Conservation (phyloP, 2,113 vertebrate species). For the Labrus mixtus region DNA sequence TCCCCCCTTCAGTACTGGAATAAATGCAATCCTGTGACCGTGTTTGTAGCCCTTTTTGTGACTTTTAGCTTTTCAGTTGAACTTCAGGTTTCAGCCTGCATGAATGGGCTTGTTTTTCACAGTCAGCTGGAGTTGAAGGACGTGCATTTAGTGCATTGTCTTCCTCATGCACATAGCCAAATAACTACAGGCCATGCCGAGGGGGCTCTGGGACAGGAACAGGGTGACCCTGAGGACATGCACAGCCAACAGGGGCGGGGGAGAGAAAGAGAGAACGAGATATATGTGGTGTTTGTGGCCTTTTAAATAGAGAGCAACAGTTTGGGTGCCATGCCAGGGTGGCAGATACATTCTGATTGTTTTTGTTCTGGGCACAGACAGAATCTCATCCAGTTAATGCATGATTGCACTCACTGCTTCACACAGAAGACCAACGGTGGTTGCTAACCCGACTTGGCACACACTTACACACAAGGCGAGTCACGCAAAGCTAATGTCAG, state of each 20-base stretch:
- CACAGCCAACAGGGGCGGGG: not conserved
- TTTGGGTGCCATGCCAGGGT: constrained; percentile 12
- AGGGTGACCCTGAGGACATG: constrained; percentile 6
- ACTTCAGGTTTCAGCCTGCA: constrained; percentile 7
- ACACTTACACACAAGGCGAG: not conserved
- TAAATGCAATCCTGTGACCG: constrained; percentile 33
- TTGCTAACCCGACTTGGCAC: not conserved
- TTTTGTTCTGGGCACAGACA: constrained; percentile 37
- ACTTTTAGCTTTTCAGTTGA: constrained; percentile 36
- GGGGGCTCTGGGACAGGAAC: constrained; percentile 38
- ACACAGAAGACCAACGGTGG: not conserved
- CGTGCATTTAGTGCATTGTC: not conserved
- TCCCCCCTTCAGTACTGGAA: constrained; percentile 21
- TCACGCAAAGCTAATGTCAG: not conserved
- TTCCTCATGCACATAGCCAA: constrained; percentile 22
- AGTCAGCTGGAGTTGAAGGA: not conserved
- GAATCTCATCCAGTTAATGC: constrained; percentile 40
- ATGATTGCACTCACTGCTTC: constrained; percentile 26
- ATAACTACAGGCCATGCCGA: constrained; percentile 5
- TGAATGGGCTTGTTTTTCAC: constrained; percentile 10
- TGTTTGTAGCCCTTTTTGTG: constrained; percentile 26
- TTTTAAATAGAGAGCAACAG: constrained; percentile 15
- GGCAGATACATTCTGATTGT: constrained; percentile 8
- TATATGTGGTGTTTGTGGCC: not conserved
- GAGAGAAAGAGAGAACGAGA: not conserved